Evolutionary conservation across 2,113 vertebrate species (phyloP), one percentile per base, ranked within the genome.

Genomic region (Limnothrissa miodon): DNA sequence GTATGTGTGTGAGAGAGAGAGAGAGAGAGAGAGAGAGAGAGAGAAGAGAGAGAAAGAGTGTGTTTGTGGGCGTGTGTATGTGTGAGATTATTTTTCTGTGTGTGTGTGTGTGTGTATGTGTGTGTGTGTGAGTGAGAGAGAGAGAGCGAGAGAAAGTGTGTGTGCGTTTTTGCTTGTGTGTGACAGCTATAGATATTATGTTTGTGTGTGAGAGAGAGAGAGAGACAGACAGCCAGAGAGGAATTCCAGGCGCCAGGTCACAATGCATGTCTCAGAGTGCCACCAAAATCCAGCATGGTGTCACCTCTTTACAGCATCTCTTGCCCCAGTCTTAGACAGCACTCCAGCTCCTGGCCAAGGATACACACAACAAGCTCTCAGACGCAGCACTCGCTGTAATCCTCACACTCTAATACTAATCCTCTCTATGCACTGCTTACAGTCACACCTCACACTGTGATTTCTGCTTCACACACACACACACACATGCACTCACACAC

Each of bases 381-480:
- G 78, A 82, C n/a, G n/a, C 45, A 79, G 53, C 66, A 9, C 42
- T 80, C 46, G 36, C 53, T 79, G 19, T 87, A 83, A 87, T 87
- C 74, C 80, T 3, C 79, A 10, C n/a, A 10, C n/a, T 19, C 82
- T 81, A 84, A 79, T 79, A 44, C 82, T 89, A 87, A 89, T 89
- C 87, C 82, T 45, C 44, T 78, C 42, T 56, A 78, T 39, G 39
- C 59, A 39, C 78, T 79, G 78, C 46, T n/a, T 56, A 59, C 62
- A 70, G 81, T 86, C 83, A 86, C 83, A 87, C 83, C 79, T 84
- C 82, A 70, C 48, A 19, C 70, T 46, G n/a, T 53, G 78, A 78
- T 51, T 81, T 70, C 66, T 81, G 81, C 23, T 46, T 46, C 62
- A 44, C 84, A 4, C 78, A 25, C 48, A 80, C 51, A 80, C 81